Evolutionary conservation across 2,888 invertebrate species (phyloP).

Genomic region (Spialia ferax): DNA sequence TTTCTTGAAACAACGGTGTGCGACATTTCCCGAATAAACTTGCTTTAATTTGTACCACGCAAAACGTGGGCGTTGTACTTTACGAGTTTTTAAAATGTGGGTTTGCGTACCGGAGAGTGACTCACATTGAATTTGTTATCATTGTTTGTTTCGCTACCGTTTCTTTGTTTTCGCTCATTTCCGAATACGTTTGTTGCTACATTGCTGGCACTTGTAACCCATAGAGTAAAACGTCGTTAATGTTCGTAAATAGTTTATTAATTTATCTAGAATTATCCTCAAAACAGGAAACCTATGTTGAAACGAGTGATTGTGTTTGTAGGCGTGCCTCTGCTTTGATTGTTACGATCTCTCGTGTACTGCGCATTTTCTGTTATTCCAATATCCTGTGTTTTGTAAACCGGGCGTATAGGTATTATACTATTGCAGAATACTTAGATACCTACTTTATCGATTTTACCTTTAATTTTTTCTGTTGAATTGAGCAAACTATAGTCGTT

Average conservation of each 20-base stretch:
- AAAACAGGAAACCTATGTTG: conserved; percentile 76
- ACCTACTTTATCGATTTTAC: background rate
- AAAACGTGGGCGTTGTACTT: conserved; percentile 46
- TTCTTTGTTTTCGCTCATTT: conserved; percentile 26
- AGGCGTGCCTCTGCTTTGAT: conserved; percentile 68
- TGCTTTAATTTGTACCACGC: conserved; percentile 30
- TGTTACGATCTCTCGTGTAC: conserved; percentile 65
- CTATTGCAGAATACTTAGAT: background rate
- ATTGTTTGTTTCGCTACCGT: conserved; percentile 30
- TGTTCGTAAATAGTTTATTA: conserved; percentile 14
- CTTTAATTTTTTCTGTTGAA: conserved; percentile 19
- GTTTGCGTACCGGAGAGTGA: conserved; percentile 46
- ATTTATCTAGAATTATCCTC: conserved; percentile 39
- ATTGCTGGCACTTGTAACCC: background rate
- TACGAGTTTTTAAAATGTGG: conserved; percentile 43
- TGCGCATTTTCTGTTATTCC: conserved; percentile 66
- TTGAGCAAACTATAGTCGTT: conserved; percentile 28
- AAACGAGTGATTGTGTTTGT: conserved; percentile 69
- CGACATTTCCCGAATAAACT: conserved; percentile 26
- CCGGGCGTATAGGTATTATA: conserved; percentile 7
- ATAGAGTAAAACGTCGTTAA: conserved; percentile 4
- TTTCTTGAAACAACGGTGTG: conserved; percentile 12
- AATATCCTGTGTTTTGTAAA: conserved; percentile 48
- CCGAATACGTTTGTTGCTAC: conserved; percentile 8
- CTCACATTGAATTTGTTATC: conserved; percentile 29